Conservation (phyloP, 1,140 invertebrate genomes). For the Bemisia tabaci region DNA sequence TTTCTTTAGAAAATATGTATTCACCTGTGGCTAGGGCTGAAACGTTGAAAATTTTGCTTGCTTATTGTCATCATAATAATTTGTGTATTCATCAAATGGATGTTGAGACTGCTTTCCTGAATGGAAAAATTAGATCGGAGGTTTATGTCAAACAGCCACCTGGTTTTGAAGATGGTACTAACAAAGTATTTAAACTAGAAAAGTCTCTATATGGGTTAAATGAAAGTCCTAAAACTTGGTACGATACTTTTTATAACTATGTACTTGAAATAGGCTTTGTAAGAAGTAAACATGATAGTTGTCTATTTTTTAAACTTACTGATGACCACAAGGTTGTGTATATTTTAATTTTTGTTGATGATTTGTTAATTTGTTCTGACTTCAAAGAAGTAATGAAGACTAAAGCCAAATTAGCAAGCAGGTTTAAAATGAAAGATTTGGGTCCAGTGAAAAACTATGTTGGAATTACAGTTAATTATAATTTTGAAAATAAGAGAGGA, state of each 20-base stretch:
- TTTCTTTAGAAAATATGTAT: conserved; percentile 16
- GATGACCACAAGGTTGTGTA: conserved; percentile 1
- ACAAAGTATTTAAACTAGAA: conserved; percentile 23
- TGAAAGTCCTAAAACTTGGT: no score
- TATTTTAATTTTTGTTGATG: no score
- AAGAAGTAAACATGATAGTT: no score
- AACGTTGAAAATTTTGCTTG: no score
- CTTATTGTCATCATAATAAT: no score
- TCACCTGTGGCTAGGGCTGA: no score
- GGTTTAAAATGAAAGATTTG: conserved; percentile 5
- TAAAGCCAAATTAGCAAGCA: background rate
- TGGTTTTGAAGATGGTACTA: conserved; percentile 17
- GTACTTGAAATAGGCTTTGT: background rate
- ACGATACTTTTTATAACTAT: conserved; percentile 14
- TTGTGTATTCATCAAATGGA: no score
- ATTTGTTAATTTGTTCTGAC: background rate
- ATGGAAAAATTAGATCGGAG: no score
- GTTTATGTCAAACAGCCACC: conserved; percentile 30
- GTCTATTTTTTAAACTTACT: conserved; percentile 13
- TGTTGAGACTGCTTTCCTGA: no score
- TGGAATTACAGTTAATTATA: background rate
- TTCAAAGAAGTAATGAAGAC: background rate
- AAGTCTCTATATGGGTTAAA: conserved; percentile 27
- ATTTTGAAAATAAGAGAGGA: background rate
- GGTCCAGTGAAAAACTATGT: conserved; percentile 1